Evolutionary conservation across 2,797 vertebrate genomes (phyloP).

Genomic region (Clarias laeviceps): DNA sequence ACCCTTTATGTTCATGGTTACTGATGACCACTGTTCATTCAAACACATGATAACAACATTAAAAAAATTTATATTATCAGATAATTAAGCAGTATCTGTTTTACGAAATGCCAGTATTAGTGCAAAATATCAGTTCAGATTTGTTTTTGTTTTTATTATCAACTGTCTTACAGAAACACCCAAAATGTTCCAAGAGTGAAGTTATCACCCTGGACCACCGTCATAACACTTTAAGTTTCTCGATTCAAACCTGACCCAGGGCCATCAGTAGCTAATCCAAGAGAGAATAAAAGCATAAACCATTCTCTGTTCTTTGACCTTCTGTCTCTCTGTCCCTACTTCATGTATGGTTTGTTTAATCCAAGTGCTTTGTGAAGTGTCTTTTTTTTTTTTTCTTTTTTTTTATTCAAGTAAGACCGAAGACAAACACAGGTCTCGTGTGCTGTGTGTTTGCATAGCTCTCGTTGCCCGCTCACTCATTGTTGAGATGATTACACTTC

Average conservation of each 20-base stretch:
- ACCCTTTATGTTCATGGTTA: background rate
- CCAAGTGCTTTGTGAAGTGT: conserved; percentile 53
- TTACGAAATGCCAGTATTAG: background rate
- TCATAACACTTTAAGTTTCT: background rate
- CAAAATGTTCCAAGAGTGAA: background rate
- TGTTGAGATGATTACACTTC: conserved; percentile 75
- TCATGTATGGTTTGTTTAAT: conserved; percentile 59
- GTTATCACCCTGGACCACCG: background rate
- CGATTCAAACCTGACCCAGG: background rate
- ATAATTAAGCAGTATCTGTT: background rate
- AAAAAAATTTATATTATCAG: background rate
- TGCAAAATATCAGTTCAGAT: background rate
- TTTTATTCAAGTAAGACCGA: conserved; percentile 73
- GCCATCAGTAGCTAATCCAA: background rate
- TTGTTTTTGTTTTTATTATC: background rate
- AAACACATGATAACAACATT: background rate
- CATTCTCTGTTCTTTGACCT: background rate
- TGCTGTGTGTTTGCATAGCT: conserved; percentile 71
- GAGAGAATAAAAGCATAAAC: conserved; percentile 14
- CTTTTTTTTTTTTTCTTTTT: background rate
- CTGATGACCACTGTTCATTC: background rate
- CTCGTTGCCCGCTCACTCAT: conserved; percentile 66
- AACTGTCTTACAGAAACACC: background rate
- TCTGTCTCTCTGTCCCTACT: conserved; percentile 46
- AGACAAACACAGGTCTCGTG: conserved; percentile 70